Conservation (phyloP, 2,888 invertebrate species). For the Rhamnusium bicolor region DNA sequence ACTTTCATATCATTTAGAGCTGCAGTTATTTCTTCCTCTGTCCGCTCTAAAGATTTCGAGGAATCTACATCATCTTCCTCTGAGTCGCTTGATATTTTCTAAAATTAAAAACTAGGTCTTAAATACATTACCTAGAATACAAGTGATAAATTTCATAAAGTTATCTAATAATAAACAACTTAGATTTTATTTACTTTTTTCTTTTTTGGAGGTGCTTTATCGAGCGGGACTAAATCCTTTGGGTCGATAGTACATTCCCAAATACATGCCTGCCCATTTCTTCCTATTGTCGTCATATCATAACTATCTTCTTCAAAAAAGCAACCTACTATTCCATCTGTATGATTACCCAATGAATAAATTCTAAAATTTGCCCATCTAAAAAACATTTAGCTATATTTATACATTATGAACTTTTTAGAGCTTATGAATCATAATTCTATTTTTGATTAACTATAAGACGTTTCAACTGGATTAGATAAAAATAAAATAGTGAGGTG, state of each 20-base stretch:
- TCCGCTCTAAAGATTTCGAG: constrained; percentile 75
- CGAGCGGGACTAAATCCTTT: constrained; percentile 76
- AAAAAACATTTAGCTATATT: too few relatives aligned
- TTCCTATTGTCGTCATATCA: constrained; percentile 87
- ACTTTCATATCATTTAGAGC: constrained; percentile 70
- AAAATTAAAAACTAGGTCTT: constrained; percentile 23
- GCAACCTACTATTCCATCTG: constrained; percentile 86
- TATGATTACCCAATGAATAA: constrained; percentile 87
- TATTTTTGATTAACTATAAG: too few relatives aligned
- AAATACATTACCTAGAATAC: constrained; percentile 8
- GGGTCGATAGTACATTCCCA: constrained; percentile 90
- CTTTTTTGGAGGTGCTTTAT: constrained; percentile 72
- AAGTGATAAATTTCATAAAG: constrained; percentile 8
- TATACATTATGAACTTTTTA: too few relatives aligned
- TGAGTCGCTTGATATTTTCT: constrained; percentile 70
- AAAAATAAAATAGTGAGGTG: too few relatives aligned
- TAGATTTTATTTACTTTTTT: constrained; percentile 64
- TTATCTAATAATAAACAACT: too few relatives aligned
- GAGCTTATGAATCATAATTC: too few relatives aligned
- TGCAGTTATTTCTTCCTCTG: constrained; percentile 67
- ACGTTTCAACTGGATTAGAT: too few relatives aligned
- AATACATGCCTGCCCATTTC: constrained; percentile 87
- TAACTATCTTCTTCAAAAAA: constrained; percentile 92
- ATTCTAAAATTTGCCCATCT: constrained; percentile 81
- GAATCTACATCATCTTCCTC: constrained; percentile 82